Percentiles rank a stretch among this genome's conserved stretches.
Conservation (phyloP, 2,888 invertebrate genomes). For the Lepetodrilus schrolli region DNA sequence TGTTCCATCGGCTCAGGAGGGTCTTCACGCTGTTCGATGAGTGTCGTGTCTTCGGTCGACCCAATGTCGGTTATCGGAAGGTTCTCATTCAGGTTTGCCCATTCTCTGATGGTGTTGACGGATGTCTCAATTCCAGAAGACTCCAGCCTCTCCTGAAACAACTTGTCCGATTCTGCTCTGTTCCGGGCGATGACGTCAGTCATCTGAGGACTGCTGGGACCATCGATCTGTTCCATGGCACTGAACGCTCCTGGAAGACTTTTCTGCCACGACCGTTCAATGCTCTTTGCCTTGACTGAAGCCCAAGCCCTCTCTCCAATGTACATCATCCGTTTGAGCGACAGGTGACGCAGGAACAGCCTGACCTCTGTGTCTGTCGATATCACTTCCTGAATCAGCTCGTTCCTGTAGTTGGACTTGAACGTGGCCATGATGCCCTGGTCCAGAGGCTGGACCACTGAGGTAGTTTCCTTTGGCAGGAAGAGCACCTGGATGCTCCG, state of each 20-base stretch:
- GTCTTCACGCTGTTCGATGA: background rate
- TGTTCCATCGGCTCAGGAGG: background rate
- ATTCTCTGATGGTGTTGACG: background rate
- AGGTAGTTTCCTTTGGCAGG: constrained; percentile 20
- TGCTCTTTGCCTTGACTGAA: background rate
- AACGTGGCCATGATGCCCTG: constrained; percentile 31
- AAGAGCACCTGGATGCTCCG: constrained; percentile 30
- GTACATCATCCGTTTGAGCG: constrained; percentile 11
- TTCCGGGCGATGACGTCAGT: background rate
- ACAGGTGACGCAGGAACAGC: background rate
- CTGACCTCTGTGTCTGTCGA: background rate
- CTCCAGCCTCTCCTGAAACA: constrained; percentile 1
- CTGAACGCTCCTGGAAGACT: background rate
- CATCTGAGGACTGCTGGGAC: background rate
- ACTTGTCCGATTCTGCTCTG: background rate
- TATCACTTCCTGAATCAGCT: background rate
- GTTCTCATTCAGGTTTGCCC: background rate
- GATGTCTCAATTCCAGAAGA: background rate
- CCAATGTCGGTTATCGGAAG: background rate
- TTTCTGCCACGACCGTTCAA: background rate
- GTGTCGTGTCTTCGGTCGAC: background rate
- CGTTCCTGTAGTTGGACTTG: constrained; percentile 22
- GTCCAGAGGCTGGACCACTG: constrained; percentile 31
- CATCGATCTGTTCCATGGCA: background rate
- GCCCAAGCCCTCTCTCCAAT: constrained; percentile 1